Evolutionary conservation across 2,888 invertebrate species (phyloP).

Genomic region (Drosophila paramelanica): DNA sequence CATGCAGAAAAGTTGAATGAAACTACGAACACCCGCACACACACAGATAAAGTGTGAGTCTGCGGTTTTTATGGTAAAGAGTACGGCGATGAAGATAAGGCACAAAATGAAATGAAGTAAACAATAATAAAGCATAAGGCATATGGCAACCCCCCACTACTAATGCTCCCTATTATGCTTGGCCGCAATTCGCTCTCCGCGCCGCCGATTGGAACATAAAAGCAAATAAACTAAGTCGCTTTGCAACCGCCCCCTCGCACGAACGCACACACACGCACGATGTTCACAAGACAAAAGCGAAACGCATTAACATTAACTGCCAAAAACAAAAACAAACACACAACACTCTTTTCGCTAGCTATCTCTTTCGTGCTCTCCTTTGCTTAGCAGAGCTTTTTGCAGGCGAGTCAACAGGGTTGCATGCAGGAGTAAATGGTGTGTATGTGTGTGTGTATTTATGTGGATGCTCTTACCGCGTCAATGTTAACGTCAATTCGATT

Average conservation of each 20-base stretch:
- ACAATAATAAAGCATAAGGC: conserved; percentile 66
- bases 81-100: conserved; percentile 55
- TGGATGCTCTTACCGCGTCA: conserved; percentile 68
- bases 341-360: conserved; percentile 13
- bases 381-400: conserved; percentile 38
- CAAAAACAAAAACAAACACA: conserved; percentile 65
- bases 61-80: conserved; percentile 30
- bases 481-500: conserved; percentile 73
- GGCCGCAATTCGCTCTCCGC: conserved; percentile 1
- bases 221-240: conserved; percentile 56
- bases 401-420: conserved; percentile 50
- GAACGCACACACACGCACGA: background rate
- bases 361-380: conserved; percentile 6
- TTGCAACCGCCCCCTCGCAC: conserved; percentile 36
- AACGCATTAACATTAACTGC: conserved; percentile 75
- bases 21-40: conserved; percentile 31
- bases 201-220: conserved; percentile 51
- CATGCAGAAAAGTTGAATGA: conserved; percentile 62
- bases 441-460: conserved; percentile 15
- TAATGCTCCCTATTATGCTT: conserved; percentile 11
- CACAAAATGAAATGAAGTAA: conserved; percentile 67
- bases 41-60: conserved; percentile 11
- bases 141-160: conserved; percentile 35
- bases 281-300: conserved; percentile 58
- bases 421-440: conserved; percentile 19